Conservation (phyloP, 2,888 invertebrate genomes). For the Dynastes hyllus region DNA sequence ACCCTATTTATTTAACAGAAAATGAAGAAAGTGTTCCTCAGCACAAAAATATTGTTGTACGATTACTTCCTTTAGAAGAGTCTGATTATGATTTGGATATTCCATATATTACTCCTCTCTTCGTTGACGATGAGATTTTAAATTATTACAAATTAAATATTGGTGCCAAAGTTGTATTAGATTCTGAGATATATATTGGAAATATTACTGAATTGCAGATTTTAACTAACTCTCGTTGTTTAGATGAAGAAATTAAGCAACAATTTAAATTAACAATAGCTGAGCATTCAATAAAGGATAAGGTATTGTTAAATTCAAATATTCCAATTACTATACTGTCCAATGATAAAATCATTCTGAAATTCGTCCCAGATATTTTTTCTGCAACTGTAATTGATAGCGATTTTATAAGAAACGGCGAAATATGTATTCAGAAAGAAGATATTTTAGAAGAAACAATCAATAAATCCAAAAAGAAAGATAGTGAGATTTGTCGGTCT, state of each 20-base stretch:
- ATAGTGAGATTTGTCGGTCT: conserved; percentile 62
- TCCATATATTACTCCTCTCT: conserved; percentile 66
- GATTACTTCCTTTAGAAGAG: conserved; percentile 50
- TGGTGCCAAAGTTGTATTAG: conserved; percentile 75
- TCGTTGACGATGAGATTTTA: conserved; percentile 74
- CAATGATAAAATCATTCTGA: conserved; percentile 61
- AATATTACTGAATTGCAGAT: conserved; percentile 73
- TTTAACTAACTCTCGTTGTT: conserved; percentile 60
- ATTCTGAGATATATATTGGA: conserved; percentile 68
- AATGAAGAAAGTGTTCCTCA: conserved; percentile 46
- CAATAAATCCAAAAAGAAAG: conserved; percentile 8
- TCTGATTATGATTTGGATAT: conserved; percentile 9
- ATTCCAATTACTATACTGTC: conserved; percentile 61
- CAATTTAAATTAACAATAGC: conserved; percentile 74
- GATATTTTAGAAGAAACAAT: conserved; percentile 46
- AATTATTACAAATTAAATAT: conserved; percentile 73
- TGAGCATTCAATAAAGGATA: conserved; percentile 71
- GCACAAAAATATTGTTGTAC: conserved; percentile 41
- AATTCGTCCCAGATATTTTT: conserved; percentile 70
- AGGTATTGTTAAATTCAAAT: conserved; percentile 75
- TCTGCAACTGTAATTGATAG: conserved; percentile 73
- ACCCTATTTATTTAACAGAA: conserved; percentile 58
- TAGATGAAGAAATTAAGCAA: conserved; percentile 67
- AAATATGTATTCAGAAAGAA: conserved; percentile 63
- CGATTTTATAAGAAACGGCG: conserved; percentile 73